Conservation (phyloP, 2,888 invertebrate species). For the Ectobius pallidus region DNA sequence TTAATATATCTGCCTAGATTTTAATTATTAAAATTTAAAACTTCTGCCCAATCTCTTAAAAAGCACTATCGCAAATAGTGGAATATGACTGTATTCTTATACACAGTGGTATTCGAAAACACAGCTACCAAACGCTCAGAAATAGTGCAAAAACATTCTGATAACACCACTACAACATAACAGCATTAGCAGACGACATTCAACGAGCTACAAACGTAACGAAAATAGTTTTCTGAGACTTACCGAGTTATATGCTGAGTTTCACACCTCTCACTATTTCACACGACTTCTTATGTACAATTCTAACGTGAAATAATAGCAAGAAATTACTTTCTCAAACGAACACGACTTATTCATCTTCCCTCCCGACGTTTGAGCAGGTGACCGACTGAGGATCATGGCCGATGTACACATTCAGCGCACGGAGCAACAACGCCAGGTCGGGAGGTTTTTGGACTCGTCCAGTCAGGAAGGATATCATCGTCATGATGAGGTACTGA, state of each 20-base stretch:
- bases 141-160: too few species aligned
- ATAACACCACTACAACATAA: too few species aligned
- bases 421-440: slow-evolving; percentile 31
- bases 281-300: not conserved
- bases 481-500: slow-evolving; percentile 32
- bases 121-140: too few species aligned
- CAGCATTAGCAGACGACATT: slow-evolving; percentile 28
- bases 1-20: too few species aligned
- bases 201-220: not conserved
- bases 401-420: slow-evolving; percentile 39
- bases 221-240: not conserved
- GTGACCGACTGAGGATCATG: slow-evolving; percentile 43
- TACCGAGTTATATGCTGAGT: not conserved
- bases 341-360: slow-evolving; percentile 32
- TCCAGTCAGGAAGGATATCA: slow-evolving; percentile 31
- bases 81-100: too few species aligned
- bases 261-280: slow-evolving; percentile 27
- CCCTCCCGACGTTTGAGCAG: slow-evolving; percentile 40
- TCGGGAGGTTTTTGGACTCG: slow-evolving; percentile 28
- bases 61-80: too few species aligned
- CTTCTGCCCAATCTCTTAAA: too few species aligned
- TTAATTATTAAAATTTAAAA: too few species aligned
- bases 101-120: too few species aligned
- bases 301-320: not conserved
- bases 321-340: slow-evolving; percentile 12